Evolutionary conservation across 2,797 vertebrate species (phyloP).

Genomic region (Acrocephalus scirpaceus): DNA sequence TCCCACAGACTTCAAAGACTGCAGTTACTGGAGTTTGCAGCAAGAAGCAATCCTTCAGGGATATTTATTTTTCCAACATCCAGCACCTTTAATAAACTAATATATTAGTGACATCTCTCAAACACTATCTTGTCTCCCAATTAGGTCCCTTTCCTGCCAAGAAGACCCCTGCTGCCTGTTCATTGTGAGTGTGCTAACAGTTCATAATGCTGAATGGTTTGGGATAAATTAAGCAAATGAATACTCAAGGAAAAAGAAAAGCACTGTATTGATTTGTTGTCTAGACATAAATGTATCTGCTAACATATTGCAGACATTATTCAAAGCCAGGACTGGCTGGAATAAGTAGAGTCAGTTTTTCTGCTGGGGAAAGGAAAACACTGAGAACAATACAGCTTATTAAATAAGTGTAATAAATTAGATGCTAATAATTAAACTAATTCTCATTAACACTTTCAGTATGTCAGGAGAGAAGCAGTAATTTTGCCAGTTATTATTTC

Average conservation of each 20-base stretch:
- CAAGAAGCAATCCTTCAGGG: slow-evolving; percentile 50
- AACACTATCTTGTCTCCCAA: slow-evolving; percentile 64
- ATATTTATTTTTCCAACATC: slow-evolving; percentile 28
- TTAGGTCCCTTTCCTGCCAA: slow-evolving; percentile 64
- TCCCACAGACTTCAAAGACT: slow-evolving; percentile 36
- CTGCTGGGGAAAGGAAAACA: slow-evolving; percentile 58
- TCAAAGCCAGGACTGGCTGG: slow-evolving; percentile 69
- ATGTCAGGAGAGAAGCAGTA: slow-evolving; percentile 53
- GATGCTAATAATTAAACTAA: slow-evolving; percentile 64
- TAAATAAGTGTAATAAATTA: slow-evolving; percentile 62
- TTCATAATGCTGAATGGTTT: slow-evolving; percentile 73
- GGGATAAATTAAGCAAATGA: slow-evolving; percentile 80
- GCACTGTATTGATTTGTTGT: slow-evolving; percentile 86
- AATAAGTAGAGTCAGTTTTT: slow-evolving; percentile 74
- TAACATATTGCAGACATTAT: slow-evolving; percentile 83
- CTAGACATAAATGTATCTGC: slow-evolving; percentile 91
- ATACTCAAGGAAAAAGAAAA: slow-evolving; percentile 77
- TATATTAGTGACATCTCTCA: slow-evolving; percentile 63
- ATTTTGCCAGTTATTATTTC: slow-evolving; percentile 57
- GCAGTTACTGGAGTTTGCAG: slow-evolving; percentile 12
- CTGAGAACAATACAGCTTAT: slow-evolving; percentile 41
- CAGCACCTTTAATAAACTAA: slow-evolving; percentile 50
- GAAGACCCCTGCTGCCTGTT: slow-evolving; percentile 59
- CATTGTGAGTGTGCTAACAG: slow-evolving; percentile 71
- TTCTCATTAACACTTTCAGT: slow-evolving; percentile 48